A percentile compares a stretch with the other conserved stretches of the same genome.
These are phyloP conservation scores for Brotula barbata DNA, from an alignment of 2,797 vertebrate species.

Conservation along the genomic window DNA sequence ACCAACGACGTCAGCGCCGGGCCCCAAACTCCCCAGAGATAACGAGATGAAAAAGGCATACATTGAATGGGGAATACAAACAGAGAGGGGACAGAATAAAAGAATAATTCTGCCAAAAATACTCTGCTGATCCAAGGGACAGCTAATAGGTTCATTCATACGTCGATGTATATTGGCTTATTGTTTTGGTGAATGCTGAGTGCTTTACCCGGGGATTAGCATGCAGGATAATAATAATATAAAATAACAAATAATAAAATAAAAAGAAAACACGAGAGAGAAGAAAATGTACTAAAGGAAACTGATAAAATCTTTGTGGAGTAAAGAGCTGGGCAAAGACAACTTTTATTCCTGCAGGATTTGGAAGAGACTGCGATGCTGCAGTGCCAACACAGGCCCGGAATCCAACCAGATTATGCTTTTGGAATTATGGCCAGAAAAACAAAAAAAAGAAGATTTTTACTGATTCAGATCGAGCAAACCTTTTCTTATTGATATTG, in stretches of 20 bases:
- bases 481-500: too few species aligned
- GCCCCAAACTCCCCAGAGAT: slow-evolving; percentile 32
- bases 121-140: neutral
- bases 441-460: slow-evolving; percentile 15
- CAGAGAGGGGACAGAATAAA: slow-evolving; percentile 20
- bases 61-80: neutral
- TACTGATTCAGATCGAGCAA: too few species aligned
- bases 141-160: neutral
- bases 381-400: slow-evolving; percentile 13
- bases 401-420: slow-evolving; percentile 43
- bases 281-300: too few species aligned
- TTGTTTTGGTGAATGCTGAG: neutral
- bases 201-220: neutral
- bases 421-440: slow-evolving; percentile 27
- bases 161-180: neutral
- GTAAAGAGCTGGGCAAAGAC: neutral
- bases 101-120: slow-evolving; percentile 2
- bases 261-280: neutral
- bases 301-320: neutral
- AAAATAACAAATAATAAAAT: too few species aligned
- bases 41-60: neutral
- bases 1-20: slow-evolving; percentile 45
- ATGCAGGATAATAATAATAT: too few species aligned
- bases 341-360: slow-evolving; percentile 18
- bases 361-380: neutral